Evolutionary conservation across 2,113 vertebrate genomes (phyloP).

Genomic region (Peromyscus polionotus): DNA sequence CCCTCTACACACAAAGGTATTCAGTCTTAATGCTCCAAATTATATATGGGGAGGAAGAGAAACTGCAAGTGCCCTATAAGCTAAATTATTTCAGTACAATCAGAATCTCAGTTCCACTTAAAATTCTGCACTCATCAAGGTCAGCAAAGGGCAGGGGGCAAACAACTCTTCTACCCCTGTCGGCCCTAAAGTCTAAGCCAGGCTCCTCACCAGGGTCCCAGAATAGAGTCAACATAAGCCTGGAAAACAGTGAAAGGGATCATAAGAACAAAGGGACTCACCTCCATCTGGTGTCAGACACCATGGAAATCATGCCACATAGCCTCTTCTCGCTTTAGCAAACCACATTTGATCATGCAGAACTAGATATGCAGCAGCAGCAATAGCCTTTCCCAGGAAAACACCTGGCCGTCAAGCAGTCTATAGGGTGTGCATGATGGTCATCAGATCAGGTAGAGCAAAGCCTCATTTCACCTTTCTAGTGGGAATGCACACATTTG

Average conservation of each 20-base stretch:
- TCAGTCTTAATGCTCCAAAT: not conserved
- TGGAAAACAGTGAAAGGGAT: slow-evolving; percentile 21
- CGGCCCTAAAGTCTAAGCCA: not conserved
- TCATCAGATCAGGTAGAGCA: not conserved
- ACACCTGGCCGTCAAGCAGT: not conserved
- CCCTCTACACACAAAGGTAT: slow-evolving; percentile 20
- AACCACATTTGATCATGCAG: not conserved
- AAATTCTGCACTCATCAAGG: not conserved
- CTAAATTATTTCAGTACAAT: slow-evolving; percentile 37
- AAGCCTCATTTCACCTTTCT: not conserved
- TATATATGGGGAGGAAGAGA: slow-evolving; percentile 1
- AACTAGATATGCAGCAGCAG: slow-evolving; percentile 6
- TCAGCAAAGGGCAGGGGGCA: not conserved
- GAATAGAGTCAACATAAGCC: not conserved
- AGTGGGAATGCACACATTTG: not conserved
- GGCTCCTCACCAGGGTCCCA: not conserved
- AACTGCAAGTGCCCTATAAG: not conserved
- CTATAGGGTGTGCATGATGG: not conserved
- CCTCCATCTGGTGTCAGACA: not conserved
- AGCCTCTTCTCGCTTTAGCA: not conserved
- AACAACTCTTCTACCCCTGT: not conserved
- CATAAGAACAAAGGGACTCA: not conserved
- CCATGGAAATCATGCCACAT: not conserved
- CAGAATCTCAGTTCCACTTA: not conserved
- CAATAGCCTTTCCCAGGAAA: not conserved